phyloP scores from a whole-genome alignment of 2,113 vertebrate genomes.

The Rhinolophus sinicus region DNA sequence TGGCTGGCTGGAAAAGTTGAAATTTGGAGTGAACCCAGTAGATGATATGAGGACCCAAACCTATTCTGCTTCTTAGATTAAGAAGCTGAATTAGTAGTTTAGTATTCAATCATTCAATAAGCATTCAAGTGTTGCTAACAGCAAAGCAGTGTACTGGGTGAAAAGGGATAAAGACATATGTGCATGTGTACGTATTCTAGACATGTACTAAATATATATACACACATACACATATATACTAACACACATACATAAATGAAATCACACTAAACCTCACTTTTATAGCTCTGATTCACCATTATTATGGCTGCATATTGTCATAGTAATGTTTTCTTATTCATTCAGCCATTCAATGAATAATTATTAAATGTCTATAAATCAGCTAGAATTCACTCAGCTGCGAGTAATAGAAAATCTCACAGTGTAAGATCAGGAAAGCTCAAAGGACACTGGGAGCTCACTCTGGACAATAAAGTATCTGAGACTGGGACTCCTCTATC shows the following conservation, averaged over 20 bases:
- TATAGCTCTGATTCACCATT: neutral
- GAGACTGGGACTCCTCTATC: neutral
- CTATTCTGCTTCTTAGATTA: neutral
- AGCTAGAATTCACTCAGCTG: neutral
- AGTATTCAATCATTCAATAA: neutral
- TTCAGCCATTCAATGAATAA: neutral
- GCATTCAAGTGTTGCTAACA: neutral
- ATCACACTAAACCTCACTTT: neutral
- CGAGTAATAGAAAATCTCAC: slow-evolving; percentile 11
- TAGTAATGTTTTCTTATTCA: neutral
- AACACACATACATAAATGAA: neutral
- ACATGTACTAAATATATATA: neutral
- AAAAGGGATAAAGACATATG: neutral
- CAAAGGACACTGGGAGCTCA: neutral
- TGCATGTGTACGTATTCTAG: neutral
- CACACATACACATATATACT: neutral
- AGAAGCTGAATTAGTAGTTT: slow-evolving; percentile 1
- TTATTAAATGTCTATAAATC: neutral
- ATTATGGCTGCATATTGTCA: neutral
- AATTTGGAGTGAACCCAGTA: neutral
- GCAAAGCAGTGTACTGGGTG: neutral
- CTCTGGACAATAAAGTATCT: neutral
- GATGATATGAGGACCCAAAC: neutral
- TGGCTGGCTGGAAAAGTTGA: neutral
- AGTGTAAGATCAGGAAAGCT: neutral